Conservation (phyloP, 2,797 vertebrate species). For the Nyctibius grandis region DNA sequence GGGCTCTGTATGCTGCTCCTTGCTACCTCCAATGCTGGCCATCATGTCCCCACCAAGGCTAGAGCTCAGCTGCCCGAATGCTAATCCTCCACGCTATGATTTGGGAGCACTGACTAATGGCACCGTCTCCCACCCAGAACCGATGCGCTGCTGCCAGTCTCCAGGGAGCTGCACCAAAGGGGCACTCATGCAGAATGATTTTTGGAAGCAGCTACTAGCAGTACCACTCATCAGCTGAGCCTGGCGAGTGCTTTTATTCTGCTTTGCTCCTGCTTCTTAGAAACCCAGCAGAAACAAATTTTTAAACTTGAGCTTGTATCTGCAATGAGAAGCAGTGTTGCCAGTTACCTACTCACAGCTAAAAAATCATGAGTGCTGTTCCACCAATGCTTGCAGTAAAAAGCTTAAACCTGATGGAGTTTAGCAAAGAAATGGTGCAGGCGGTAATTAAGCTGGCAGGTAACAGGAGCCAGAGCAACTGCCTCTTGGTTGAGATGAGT, state of each 20-base stretch:
- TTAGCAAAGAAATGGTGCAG: background rate
- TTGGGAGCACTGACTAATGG: rapidly evolving
- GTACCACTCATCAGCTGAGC: background rate
- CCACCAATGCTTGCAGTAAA: background rate
- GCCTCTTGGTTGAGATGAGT: background rate
- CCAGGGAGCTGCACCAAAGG: background rate
- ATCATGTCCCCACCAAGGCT: background rate
- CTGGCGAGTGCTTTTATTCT: background rate
- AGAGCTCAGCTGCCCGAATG: background rate
- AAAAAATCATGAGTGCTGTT: background rate
- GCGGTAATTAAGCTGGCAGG: background rate
- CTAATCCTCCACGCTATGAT: rapidly evolving
- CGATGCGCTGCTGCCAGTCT: background rate
- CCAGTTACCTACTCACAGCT: background rate
- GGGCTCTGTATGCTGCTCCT: background rate
- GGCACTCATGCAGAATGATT: background rate
- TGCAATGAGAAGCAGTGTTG: background rate
- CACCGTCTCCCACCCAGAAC: background rate
- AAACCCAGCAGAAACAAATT: background rate
- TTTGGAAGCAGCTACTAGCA: background rate
- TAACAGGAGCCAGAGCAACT: background rate
- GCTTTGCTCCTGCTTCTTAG: background rate
- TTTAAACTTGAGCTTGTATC: background rate
- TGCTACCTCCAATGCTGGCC: too few species aligned
- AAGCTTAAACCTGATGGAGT: background rate